phyloP scores from a whole-genome alignment of 2,888 invertebrate species.

The Drosophila suboccidentalis region DNA sequence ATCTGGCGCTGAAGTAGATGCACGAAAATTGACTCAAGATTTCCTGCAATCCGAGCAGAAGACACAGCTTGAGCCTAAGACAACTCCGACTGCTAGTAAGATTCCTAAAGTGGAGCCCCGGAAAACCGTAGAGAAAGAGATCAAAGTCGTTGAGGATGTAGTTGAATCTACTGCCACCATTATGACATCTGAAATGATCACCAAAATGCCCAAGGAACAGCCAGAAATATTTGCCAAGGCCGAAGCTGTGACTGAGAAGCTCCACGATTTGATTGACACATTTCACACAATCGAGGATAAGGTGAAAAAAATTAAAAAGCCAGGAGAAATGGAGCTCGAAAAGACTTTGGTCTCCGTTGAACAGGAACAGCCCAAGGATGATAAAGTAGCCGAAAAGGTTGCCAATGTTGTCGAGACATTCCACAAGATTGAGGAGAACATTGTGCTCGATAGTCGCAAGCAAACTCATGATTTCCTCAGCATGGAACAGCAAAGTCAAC shows the following conservation, averaged over 20 bases:
- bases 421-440: conserved; percentile 65
- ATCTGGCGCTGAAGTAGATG: conserved; percentile 52
- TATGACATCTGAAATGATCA: conserved; percentile 60
- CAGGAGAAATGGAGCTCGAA: conserved; percentile 32
- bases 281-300: conserved; percentile 65
- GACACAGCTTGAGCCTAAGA: conserved; percentile 56
- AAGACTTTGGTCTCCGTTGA: conserved; percentile 17
- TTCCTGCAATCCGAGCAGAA: conserved; percentile 68
- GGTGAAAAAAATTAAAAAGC: conserved; percentile 49
- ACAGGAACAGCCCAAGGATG: conserved; percentile 29
- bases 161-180: conserved; percentile 59
- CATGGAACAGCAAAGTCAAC: conserved; percentile 77
- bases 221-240: conserved; percentile 64
- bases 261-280: conserved; percentile 64
- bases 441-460: conserved; percentile 63
- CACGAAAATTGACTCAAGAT: conserved; percentile 67
- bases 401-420: conserved; percentile 62
- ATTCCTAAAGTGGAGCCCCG: conserved; percentile 74
- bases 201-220: conserved; percentile 44
- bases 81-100: conserved; percentile 66
- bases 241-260: conserved; percentile 64
- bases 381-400: conserved; percentile 64
- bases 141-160: conserved; percentile 62
- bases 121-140: conserved; percentile 64
- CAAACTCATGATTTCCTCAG: conserved; percentile 76